Evolutionary conservation across 2,113 vertebrate genomes (phyloP).

Genomic region (Amphiprion ocellaris): DNA sequence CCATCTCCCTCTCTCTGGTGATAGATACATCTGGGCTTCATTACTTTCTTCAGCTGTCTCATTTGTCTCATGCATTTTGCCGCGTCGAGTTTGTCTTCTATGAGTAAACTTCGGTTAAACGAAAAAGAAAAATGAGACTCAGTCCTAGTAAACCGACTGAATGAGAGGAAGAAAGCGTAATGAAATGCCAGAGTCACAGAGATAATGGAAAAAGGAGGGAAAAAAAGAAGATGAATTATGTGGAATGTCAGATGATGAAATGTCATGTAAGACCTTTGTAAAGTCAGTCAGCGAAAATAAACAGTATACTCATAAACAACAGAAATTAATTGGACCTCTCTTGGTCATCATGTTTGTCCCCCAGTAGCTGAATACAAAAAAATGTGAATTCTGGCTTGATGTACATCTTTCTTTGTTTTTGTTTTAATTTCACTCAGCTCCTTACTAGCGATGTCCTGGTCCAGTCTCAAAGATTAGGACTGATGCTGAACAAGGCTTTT

Average conservation of each 20-base stretch:
- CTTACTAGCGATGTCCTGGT: too few species aligned
- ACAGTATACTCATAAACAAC: background rate
- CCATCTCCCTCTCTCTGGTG: background rate
- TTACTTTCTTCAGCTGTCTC: conserved; percentile 7
- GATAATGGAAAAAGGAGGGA: background rate
- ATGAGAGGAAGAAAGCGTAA: background rate
- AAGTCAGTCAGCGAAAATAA: background rate
- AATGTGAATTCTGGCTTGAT: too few species aligned
- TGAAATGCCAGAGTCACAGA: background rate
- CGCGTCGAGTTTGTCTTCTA: background rate
- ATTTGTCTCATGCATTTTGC: background rate
- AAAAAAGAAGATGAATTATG: background rate
- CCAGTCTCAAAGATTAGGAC: too few species aligned
- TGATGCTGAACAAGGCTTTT: too few species aligned
- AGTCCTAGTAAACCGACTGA: background rate
- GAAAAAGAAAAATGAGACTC: background rate
- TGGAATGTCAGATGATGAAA: conserved; percentile 19
- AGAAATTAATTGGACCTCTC: background rate
- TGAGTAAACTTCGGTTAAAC: conserved; percentile 11
- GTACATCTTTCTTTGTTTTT: too few species aligned
- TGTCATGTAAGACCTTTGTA: background rate
- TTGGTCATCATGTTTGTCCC: background rate
- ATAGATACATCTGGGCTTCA: conserved; percentile 5
- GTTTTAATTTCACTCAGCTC: too few species aligned
- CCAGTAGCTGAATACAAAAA: too few species aligned